Evolutionary conservation across 1,140 invertebrate genomes (phyloP).

Genomic region (Drosophila setifemur): DNA sequence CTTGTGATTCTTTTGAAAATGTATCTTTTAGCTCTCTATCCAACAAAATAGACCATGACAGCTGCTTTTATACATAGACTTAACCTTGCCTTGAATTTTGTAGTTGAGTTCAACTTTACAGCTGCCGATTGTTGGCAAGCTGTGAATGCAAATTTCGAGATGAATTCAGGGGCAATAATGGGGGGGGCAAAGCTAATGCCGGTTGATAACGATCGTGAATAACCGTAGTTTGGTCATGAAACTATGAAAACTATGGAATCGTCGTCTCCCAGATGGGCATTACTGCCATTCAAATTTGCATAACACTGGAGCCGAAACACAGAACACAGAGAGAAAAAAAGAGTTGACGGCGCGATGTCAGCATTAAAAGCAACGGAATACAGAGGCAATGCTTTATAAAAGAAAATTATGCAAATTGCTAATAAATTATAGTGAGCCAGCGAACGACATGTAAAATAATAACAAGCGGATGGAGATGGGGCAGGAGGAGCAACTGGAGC

Average conservation of each 20-base stretch:
- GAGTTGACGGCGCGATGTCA: slow-evolving; percentile 58
- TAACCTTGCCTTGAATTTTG: slow-evolving; percentile 16
- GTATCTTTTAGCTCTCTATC: too few species aligned
- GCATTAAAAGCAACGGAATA: slow-evolving; percentile 62
- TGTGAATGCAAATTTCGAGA: slow-evolving; percentile 44
- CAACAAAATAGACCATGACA: neutral
- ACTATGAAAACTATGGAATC: slow-evolving; percentile 31
- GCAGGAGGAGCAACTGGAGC: neutral
- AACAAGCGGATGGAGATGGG: slow-evolving; percentile 46
- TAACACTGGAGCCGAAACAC: slow-evolving; percentile 69
- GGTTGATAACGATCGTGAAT: slow-evolving; percentile 41
- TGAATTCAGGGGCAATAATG: slow-evolving; percentile 52
- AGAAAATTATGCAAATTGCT: slow-evolving; percentile 81
- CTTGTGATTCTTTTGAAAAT: too few species aligned
- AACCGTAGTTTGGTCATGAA: slow-evolving; percentile 47
- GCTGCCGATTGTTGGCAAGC: slow-evolving; percentile 18
- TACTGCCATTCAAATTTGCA: slow-evolving; percentile 60
- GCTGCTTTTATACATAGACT: neutral
- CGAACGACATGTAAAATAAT: slow-evolving; percentile 80
- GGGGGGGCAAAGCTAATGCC: slow-evolving; percentile 52
- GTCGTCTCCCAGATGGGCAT: slow-evolving; percentile 54
- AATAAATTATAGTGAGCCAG: slow-evolving; percentile 79
- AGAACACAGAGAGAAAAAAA: too few species aligned
- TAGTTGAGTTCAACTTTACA: neutral
- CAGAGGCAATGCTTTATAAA: slow-evolving; percentile 69